These are phyloP conservation scores for Benthosema pterotum DNA, from an alignment of 2,797 vertebrate genomes.

Conservation along the genomic window DNA sequence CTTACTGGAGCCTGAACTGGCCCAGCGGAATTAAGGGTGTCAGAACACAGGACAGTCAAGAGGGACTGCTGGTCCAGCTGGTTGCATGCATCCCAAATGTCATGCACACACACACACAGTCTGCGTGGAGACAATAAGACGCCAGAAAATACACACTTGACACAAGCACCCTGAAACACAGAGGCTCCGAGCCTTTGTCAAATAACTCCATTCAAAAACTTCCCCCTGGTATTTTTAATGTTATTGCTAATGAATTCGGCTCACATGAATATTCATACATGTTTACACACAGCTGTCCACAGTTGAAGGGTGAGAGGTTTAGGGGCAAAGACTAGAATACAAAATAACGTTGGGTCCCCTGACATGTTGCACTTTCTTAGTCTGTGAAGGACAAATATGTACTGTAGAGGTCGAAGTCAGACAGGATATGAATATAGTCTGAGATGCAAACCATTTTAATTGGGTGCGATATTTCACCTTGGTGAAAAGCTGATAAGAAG, in stretches of 20 bases:
- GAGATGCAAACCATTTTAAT: too few relatives aligned
- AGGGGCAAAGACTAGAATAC: neutral
- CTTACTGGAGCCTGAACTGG: neutral
- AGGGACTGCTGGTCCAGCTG: conserved; percentile 7
- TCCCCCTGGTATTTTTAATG: neutral
- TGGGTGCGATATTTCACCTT: too few relatives aligned
- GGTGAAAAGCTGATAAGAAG: too few relatives aligned
- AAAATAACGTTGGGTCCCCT: neutral
- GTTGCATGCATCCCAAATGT: neutral
- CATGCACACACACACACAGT: neutral
- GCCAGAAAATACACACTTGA: neutral
- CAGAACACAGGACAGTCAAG: neutral
- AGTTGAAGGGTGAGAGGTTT: neutral
- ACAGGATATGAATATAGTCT: too few relatives aligned
- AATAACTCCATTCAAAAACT: neutral
- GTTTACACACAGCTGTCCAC: conserved; percentile 10
- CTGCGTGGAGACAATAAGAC: neutral
- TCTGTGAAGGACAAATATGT: too few relatives aligned
- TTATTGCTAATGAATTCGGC: conserved; percentile 2
- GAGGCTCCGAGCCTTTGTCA: neutral
- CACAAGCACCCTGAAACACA: neutral
- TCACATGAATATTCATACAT: conserved; percentile 25
- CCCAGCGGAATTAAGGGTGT: too few relatives aligned
- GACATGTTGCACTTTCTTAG: too few relatives aligned
- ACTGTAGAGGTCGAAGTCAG: too few relatives aligned